Evolutionary conservation across 1,140 invertebrate genomes (phyloP).

Genomic region (Melipona quadrifasciata): DNA sequence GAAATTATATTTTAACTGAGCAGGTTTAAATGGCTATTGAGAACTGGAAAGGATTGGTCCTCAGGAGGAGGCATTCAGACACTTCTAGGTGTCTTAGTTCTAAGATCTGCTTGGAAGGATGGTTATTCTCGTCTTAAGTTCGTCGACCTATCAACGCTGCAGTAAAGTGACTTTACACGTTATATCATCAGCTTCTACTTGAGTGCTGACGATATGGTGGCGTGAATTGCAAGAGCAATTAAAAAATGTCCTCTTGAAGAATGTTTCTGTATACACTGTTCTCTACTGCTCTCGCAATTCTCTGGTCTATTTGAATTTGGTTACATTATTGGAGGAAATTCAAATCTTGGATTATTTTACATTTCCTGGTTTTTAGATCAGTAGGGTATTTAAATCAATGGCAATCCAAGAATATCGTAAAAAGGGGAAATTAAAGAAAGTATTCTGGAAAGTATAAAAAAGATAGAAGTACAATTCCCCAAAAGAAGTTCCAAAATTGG

Average conservation of each 20-base stretch:
- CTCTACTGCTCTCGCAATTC: not conserved
- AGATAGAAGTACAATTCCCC: too few relatives aligned
- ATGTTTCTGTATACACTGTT: not conserved
- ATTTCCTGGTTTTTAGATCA: too few relatives aligned
- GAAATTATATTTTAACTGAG: too few relatives aligned
- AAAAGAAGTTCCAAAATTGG: too few relatives aligned
- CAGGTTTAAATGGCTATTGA: not conserved
- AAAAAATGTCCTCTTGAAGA: not conserved
- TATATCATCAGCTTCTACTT: not conserved
- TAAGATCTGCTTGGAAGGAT: not conserved
- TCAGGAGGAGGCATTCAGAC: not conserved
- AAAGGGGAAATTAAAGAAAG: too few relatives aligned
- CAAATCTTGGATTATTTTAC: too few relatives aligned
- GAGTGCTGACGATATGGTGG: not conserved
- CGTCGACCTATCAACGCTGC: not conserved
- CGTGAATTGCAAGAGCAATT: not conserved
- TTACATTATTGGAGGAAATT: not conserved
- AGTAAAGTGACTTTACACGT: not conserved
- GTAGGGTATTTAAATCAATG: too few relatives aligned
- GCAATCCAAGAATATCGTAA: too few relatives aligned
- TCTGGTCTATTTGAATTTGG: not conserved
- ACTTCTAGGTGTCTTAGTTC: not conserved
- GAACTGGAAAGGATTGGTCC: not conserved
- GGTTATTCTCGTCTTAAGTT: not conserved
- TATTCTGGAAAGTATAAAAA: too few relatives aligned